Base-by-base conservation (phyloP, 2,888 invertebrate genomes). In the Lochmaea capreae region DNA sequence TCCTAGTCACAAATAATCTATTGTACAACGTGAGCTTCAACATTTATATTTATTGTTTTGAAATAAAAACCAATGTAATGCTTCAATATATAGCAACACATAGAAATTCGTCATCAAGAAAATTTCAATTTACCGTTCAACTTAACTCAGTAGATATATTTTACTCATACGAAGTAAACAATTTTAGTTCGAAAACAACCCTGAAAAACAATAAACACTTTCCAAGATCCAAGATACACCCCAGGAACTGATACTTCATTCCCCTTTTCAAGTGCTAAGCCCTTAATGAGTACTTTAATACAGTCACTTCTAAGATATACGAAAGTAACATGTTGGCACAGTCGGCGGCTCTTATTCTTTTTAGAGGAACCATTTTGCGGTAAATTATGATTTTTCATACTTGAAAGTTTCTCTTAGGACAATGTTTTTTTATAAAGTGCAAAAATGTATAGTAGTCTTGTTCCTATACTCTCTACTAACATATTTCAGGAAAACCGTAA, bases 221-320 rank as follows among this genome's bases (percentile, higher is more conserved):
- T 65, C 65, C 43, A 57, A 26, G 52, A 69, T 39, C 33, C 59
- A 61, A 57, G 63, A 63, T 70, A 71, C 65, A 65, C 71, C 57
- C 71, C 46, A 65, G 81, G 79, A 81, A 81, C 80, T 78, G 80
- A 81, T 81, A 81, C 82, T 80, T 77, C 79, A 79, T 79, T 76
- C 76, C 80, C 83, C 83, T 79, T 81, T 81, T 81, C 81, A 81
- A 82, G 83, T 83, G 83, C 84, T 83, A 81, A 81, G 82, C 81
- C 81, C 79, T 83, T 84, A 84, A 84, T 83, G 83, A 84, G 77
- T 71, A 71, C 72, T 76, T 74, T 76, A 69, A 76, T 76, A 79
- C 77, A 78, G 63, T 70, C 76, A 69, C 76, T 76, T 72, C 70
- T 67, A 67, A 67, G 65, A 71, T 65, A 70, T 63, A 57, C 58